Percentiles rank a stretch among this genome's conserved stretches.
Evolutionary conservation across 2,113 vertebrate species (phyloP).

Genomic region (Rhegmatorhina hoffmannsi): DNA sequence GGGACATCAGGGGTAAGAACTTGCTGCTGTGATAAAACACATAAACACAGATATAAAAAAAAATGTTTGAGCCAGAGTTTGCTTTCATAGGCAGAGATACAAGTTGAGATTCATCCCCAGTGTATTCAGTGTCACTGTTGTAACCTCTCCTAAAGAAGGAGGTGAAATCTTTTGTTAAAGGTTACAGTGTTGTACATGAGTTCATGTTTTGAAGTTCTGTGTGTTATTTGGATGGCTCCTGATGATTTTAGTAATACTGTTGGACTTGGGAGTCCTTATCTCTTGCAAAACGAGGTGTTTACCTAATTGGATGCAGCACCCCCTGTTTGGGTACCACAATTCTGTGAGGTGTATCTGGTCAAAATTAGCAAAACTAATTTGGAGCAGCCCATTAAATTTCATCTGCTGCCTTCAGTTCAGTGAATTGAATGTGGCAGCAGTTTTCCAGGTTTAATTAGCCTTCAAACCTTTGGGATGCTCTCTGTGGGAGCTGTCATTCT

Average conservation of each 20-base stretch:
- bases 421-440: background rate
- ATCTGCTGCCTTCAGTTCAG: background rate
- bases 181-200: background rate
- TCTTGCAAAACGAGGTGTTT: background rate
- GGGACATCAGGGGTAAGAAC: background rate
- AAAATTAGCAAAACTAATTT: background rate
- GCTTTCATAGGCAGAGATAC: background rate
- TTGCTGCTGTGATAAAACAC: background rate
- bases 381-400: background rate
- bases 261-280: background rate
- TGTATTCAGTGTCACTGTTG: background rate
- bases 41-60: background rate
- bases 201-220: background rate
- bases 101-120: background rate
- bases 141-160: background rate
- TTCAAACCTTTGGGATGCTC: background rate
- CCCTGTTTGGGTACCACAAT: background rate
- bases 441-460: constrained; percentile 18
- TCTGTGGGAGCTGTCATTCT: background rate
- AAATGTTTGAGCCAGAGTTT: background rate
- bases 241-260: background rate
- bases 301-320: background rate
- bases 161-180: background rate
- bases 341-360: background rate
- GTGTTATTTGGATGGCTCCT: background rate